Conservation (phyloP, 2,797 vertebrate species). For the Esox masquinongy region DNA sequence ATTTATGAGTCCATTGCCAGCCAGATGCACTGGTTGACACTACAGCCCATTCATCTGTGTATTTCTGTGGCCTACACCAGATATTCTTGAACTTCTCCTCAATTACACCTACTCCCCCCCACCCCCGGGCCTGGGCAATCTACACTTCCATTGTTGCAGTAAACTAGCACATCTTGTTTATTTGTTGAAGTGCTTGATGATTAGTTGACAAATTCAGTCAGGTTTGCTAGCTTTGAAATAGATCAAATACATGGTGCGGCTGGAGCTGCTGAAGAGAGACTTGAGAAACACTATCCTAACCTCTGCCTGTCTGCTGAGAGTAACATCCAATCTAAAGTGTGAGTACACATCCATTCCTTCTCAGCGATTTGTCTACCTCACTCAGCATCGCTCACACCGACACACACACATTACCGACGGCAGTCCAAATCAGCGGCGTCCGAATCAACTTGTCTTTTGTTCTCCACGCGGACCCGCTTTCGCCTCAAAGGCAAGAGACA, state of each 20-base stretch:
- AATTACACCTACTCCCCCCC: neutral
- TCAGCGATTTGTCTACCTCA: conserved; percentile 28
- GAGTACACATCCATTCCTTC: conserved; percentile 22
- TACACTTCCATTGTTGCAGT: too few relatives aligned
- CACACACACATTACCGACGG: neutral
- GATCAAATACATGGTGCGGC: too few relatives aligned
- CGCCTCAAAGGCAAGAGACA: conserved; percentile 33
- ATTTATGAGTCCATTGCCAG: neutral
- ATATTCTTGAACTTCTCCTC: neutral
- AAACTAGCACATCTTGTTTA: too few relatives aligned
- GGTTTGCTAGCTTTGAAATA: too few relatives aligned
- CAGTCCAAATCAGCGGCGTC: neutral
- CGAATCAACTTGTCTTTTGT: conserved; percentile 41
- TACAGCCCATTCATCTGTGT: neutral
- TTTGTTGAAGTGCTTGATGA: too few relatives aligned
- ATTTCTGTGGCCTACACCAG: neutral
- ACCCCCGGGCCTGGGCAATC: conserved; percentile 2
- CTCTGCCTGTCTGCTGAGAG: too few relatives aligned
- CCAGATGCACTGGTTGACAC: neutral
- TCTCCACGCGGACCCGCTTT: conserved; percentile 26
- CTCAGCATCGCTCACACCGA: conserved; percentile 23
- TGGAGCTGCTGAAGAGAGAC: too few relatives aligned
- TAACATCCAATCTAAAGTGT: too few relatives aligned
- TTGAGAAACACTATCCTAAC: too few relatives aligned
- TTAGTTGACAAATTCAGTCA: too few relatives aligned